phyloP scores from a whole-genome alignment of 2,113 vertebrate species.

The Numenius arquata region DNA sequence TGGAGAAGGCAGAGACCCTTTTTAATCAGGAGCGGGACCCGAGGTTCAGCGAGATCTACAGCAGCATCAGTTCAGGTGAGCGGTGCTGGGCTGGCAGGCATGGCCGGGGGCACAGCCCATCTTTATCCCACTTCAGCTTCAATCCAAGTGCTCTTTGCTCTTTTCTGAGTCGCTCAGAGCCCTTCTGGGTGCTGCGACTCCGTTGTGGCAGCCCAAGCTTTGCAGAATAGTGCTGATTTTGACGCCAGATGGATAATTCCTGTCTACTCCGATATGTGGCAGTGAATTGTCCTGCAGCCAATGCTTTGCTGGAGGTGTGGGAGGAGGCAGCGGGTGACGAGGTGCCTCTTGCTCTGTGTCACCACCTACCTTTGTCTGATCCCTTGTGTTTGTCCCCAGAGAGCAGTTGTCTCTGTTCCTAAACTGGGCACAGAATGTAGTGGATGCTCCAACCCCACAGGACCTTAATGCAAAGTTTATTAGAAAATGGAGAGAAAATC shows the following conservation, averaged over 20 bases:
- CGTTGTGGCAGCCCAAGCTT: background rate
- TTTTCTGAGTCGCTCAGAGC: fast-evolving
- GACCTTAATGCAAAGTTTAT: fast-evolving
- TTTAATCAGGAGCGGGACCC: conserved; percentile 76
- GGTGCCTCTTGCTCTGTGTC: background rate
- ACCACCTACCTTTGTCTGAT: background rate
- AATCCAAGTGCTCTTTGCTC: background rate
- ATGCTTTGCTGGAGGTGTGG: background rate
- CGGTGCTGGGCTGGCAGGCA: fast-evolving
- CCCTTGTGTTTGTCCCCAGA: background rate
- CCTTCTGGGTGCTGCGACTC: background rate
- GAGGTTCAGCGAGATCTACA: conserved; percentile 76
- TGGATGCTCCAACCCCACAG: background rate
- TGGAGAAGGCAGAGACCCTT: conserved; percentile 81
- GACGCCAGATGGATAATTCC: background rate
- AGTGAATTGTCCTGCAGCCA: background rate
- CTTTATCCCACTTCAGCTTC: fast-evolving
- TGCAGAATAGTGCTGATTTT: background rate
- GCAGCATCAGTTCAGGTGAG: conserved; percentile 65
- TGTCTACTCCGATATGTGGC: fast-evolving
- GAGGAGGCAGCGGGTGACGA: background rate
- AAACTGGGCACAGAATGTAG: background rate
- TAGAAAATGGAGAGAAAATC: background rate
- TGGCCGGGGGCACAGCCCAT: fast-evolving
- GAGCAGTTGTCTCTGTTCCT: background rate